A percentile compares a stretch with the other conserved stretches of the same genome.
Conservation (phyloP, 2,113 vertebrate genomes). For the Paralichthys olivaceus region DNA sequence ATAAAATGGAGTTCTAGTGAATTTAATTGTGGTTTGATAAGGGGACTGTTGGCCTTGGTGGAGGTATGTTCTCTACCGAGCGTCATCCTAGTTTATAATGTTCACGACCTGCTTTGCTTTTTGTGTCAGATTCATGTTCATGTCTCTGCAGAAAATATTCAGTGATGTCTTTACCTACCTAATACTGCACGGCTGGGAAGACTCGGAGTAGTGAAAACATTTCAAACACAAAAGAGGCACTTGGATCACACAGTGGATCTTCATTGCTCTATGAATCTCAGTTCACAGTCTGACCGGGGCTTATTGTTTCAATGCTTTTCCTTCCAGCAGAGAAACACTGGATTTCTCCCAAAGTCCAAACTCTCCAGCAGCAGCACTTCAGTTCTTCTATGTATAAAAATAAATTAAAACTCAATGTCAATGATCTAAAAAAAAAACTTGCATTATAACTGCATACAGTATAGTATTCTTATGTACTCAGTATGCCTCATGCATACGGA, state of each 20-base stretch:
- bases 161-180: conserved; percentile 13
- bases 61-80: background rate
- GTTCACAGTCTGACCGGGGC: conserved; percentile 34
- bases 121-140: conserved; percentile 1
- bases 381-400: conserved; percentile 76
- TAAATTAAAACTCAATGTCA: conserved; percentile 77
- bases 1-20: too few relatives aligned
- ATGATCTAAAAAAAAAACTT: conserved; percentile 40
- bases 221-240: conserved; percentile 46
- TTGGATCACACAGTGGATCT: conserved; percentile 34
- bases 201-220: conserved; percentile 31
- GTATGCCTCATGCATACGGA: conserved; percentile 42
- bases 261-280: conserved; percentile 22
- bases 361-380: conserved; percentile 72
- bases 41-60: too few relatives aligned
- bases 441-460: conserved; percentile 39
- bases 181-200: conserved; percentile 12
- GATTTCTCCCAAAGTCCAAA: conserved; percentile 57
- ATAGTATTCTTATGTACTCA: conserved; percentile 14
- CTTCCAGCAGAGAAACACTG: conserved; percentile 41
- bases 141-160: conserved; percentile 6
- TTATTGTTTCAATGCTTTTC: conserved; percentile 23
- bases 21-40: too few relatives aligned
- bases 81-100: background rate
- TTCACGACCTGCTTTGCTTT: background rate